Evolutionary conservation across 2,113 vertebrate genomes (phyloP).

Genomic region (Silurus meridionalis): DNA sequence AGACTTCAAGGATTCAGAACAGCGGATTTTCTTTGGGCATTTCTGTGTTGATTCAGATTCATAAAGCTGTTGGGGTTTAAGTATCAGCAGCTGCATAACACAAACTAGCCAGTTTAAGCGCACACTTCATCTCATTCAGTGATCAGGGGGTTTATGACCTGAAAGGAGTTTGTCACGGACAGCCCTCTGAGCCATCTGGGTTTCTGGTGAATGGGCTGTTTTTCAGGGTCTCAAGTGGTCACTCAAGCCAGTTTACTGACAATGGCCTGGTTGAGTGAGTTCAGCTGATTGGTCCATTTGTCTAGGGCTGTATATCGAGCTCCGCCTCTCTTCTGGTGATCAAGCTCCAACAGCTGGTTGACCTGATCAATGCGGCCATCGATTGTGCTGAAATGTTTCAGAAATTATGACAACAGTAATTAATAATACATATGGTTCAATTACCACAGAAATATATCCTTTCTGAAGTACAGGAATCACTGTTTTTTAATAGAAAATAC

Average conservation of each 20-base stretch:
- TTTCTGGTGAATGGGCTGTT: slow-evolving; percentile 30
- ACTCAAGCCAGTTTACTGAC: slow-evolving; percentile 97
- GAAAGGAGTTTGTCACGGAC: slow-evolving; percentile 53
- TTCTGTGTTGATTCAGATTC: slow-evolving; percentile 40
- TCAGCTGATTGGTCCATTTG: slow-evolving; percentile 99
- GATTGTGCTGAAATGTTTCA: slow-evolving; percentile 83
- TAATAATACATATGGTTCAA: neutral
- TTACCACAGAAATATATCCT: neutral
- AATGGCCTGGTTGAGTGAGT: slow-evolving; percentile 99
- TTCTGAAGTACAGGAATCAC: no score
- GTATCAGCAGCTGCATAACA: slow-evolving; percentile 52
- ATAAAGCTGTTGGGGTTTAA: slow-evolving; percentile 47
- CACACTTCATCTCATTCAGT: slow-evolving; percentile 48
- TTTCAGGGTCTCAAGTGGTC: neutral
- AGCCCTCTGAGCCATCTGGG: slow-evolving; percentile 38
- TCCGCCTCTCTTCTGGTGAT: slow-evolving; percentile 98
- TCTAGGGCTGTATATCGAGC: slow-evolving; percentile 97
- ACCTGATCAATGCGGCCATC: slow-evolving; percentile 90
- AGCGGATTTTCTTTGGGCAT: slow-evolving; percentile 45
- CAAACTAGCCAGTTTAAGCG: slow-evolving; percentile 49
- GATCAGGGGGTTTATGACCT: slow-evolving; percentile 41
- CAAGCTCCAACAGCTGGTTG: slow-evolving; percentile 97
- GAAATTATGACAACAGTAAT: slow-evolving; percentile 30
- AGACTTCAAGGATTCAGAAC: slow-evolving; percentile 36
- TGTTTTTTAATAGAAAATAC: neutral